Evolutionary conservation across 2,888 invertebrate genomes (phyloP), one percentile per base, ranked within the genome.

Genomic region (Cacoxenus indagator): DNA sequence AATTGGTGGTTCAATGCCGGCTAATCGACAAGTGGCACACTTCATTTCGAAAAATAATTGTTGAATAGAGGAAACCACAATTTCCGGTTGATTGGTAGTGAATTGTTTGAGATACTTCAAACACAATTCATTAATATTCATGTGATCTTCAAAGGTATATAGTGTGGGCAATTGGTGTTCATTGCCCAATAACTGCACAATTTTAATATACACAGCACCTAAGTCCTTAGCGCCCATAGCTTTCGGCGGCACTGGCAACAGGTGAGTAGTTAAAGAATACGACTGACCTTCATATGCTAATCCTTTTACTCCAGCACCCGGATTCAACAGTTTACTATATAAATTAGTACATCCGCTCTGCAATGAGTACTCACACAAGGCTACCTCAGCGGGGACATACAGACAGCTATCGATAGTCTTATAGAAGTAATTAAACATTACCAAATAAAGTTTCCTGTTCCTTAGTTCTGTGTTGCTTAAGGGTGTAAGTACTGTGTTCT

Each of bases 361-460:
- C 0, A 91, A 71, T 0, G 89, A 89, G 75, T 88, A 91, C 73
- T 89, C 85, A 14, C 86, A 85, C 0, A 91, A 72, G 0, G 90
- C 89, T 51, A 91, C 85, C 81, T 91, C 91, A 0, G 90, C 91
- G 0, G 91, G 91, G n/a, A 87, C 83, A 75, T 88, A 90, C 1
- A 84, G 69, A 0, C 76, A 78, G 1, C 71, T 74, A 2, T 75
- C 74, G 0, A 73, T 43, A 0, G 82, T 81, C 70, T 84, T 87
- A 0, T 78, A 76, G 57, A 87, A 88, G 65, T 85, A 88, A 26
- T 87, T 88, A 0, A 82, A 87, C 67, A 84, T 83, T 0, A 78
- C 77, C 46, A 88, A 86, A 3, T 81, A 76, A 24, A 83, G 87
- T 0, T 73, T 77, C 2, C 78, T 74, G 0, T 70, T 70, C 19